Percentiles rank a stretch among this genome's conserved stretches.
Conservation (phyloP, 2,113 vertebrate genomes). For the Hydrochoerus hydrochaeris region DNA sequence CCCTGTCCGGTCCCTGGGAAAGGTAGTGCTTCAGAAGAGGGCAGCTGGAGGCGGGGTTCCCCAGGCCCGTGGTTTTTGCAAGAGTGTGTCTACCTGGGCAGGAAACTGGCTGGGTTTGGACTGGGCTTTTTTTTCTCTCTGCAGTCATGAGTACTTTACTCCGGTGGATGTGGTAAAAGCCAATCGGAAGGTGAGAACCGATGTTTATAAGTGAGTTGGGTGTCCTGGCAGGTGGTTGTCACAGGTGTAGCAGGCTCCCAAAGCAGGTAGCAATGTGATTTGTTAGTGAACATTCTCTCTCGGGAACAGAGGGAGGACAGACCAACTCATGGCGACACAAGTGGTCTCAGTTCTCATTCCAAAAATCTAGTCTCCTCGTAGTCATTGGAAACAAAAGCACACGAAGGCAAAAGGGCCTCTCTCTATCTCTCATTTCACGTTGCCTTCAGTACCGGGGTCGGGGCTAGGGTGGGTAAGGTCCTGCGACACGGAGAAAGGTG, state of each 20-base stretch:
- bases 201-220: neutral
- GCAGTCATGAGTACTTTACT: neutral
- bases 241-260: neutral
- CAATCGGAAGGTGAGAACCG: neutral
- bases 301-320: rapidly evolving
- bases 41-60: rapidly evolving
- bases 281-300: neutral
- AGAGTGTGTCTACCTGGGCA: neutral
- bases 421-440: neutral
- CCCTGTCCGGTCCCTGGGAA: neutral
- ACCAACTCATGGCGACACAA: neutral
- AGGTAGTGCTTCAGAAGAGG: rapidly evolving
- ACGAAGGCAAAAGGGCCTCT: rapidly evolving
- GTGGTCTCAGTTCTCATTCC: neutral
- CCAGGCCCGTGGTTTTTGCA: neutral
- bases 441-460: rapidly evolving
- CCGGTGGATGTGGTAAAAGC: rapidly evolving
- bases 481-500: neutral
- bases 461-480: neutral
- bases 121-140: too few relatives aligned
- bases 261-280: too few relatives aligned
- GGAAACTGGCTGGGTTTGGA: neutral
- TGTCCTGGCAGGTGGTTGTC: too few relatives aligned
- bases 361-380: neutral
- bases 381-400: neutral